Evolutionary conservation across 2,888 invertebrate species (phyloP).

Genomic region (Eupithecia abbreviata): DNA sequence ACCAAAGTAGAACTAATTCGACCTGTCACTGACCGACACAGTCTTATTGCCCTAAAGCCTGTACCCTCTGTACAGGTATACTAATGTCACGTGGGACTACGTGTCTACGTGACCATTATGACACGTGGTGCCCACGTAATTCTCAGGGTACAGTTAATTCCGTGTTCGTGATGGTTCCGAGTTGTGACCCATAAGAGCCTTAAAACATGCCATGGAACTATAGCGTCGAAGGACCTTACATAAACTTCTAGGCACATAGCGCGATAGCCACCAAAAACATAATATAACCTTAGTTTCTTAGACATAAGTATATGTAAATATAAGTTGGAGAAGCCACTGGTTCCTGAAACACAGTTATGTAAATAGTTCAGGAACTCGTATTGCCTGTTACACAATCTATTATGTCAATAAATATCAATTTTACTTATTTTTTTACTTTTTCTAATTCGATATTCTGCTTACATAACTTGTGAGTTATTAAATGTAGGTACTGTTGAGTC

Average conservation of each 20-base stretch:
- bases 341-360: too few species aligned
- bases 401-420: too few species aligned
- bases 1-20: slow-evolving; percentile 5
- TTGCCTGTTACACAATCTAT: too few species aligned
- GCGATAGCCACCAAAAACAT: neutral
- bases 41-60: neutral
- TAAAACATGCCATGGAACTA: neutral
- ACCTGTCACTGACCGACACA: neutral
- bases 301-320: too few species aligned
- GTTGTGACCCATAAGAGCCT: neutral
- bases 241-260: neutral
- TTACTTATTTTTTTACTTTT: too few species aligned
- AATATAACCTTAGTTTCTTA: too few species aligned
- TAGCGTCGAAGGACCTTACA: neutral
- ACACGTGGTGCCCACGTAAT: slow-evolving; percentile 4
- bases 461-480: neutral
- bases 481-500: neutral
- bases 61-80: neutral
- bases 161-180: neutral
- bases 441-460: neutral
- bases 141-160: neutral
- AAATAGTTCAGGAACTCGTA: too few species aligned
- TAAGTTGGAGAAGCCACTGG: too few species aligned
- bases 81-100: neutral
- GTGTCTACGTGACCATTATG: slow-evolving; percentile 2